Percentiles rank a stretch among this genome's conserved stretches.
phyloP scores from a whole-genome alignment of 2,113 vertebrate genomes.

The Cololabis saira region DNA sequence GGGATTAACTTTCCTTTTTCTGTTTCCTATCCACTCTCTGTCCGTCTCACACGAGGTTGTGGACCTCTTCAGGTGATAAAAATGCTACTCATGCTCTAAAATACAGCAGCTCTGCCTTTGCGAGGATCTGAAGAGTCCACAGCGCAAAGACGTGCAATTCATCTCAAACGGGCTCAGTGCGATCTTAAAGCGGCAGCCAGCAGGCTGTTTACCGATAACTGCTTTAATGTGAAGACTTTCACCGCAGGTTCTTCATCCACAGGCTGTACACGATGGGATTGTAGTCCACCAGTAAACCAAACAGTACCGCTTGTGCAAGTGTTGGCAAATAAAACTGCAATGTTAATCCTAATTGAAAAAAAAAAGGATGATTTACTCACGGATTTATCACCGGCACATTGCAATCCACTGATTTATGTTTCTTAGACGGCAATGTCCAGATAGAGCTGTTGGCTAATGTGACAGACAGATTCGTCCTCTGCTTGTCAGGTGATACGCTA shows the following conservation, averaged over 20 bases:
- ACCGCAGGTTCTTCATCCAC: no score
- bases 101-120: conserved; percentile 8
- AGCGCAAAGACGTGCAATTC: conserved; percentile 28
- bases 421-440: background rate
- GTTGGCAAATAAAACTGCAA: no score
- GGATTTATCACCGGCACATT: no score
- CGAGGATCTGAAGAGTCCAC: conserved; percentile 8
- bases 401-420: no score
- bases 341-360: no score
- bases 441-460: conserved; percentile 30
- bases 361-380: no score
- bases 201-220: conserved; percentile 9
- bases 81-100: conserved; percentile 13
- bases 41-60: background rate
- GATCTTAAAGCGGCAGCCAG: conserved; percentile 19
- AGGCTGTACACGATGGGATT: no score
- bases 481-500: conserved; percentile 46
- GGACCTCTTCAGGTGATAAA: conserved; percentile 17
- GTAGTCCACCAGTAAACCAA: no score
- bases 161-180: conserved; percentile 1
- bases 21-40: conserved; percentile 3
- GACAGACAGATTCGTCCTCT: conserved; percentile 53
- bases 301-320: no score
- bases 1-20: conserved; percentile 12
- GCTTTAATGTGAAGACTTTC: no score